phyloP scores from a whole-genome alignment of 2,113 vertebrate genomes.

The Ondatra zibethicus region DNA sequence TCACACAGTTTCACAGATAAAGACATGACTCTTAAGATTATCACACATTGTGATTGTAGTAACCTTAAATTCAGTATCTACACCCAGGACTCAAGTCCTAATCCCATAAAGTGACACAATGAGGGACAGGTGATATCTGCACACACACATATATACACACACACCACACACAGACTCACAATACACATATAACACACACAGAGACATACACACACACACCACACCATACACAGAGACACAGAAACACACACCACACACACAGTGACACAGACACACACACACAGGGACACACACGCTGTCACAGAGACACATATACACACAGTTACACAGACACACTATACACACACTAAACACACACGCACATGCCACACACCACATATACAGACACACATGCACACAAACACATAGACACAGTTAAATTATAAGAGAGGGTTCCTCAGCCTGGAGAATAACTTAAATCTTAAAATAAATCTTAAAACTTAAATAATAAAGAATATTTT shows the following conservation, averaged over 20 bases:
- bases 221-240: too few species aligned
- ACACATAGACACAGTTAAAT: not conserved
- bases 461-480: not conserved
- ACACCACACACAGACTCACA: not conserved
- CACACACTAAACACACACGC: not conserved
- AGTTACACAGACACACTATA: too few species aligned
- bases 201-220: too few species aligned
- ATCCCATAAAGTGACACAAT: not conserved
- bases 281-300: too few species aligned
- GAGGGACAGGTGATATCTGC: not conserved
- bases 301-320: too few species aligned
- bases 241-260: too few species aligned
- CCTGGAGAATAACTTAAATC: too few species aligned
- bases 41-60: not conserved
- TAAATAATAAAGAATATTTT: not conserved
- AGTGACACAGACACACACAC: too few species aligned
- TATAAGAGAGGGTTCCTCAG: not conserved
- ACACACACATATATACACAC: not conserved
- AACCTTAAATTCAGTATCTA: not conserved
- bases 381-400: not conserved
- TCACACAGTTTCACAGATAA: constrained; percentile 6
- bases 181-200: too few species aligned
- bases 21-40: not conserved
- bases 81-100: not conserved
- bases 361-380: not conserved